Conservation (phyloP, 2,113 vertebrate species). For the Myanophis thanlyinensis region DNA sequence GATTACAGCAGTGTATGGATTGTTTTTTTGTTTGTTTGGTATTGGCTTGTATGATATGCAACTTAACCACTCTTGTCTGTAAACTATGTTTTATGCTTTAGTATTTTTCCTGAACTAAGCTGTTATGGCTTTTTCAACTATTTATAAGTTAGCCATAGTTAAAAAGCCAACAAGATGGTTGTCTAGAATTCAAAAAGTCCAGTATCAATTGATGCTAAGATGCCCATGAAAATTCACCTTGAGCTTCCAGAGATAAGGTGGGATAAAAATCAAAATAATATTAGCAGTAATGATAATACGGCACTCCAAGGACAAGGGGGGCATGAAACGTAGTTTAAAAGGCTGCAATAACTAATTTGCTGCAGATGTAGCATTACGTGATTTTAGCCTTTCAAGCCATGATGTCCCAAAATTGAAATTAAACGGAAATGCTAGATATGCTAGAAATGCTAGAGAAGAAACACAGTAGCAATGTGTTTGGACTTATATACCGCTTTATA, state of each 20-base stretch:
- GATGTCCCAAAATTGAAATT: neutral
- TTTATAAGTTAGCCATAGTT: neutral
- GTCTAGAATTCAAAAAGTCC: neutral
- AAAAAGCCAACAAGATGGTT: neutral
- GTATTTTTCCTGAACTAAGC: neutral
- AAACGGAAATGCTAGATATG: neutral
- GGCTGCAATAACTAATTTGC: slow-evolving; percentile 9
- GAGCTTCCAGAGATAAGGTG: neutral
- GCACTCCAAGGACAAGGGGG: neutral
- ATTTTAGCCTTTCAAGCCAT: neutral
- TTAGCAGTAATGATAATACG: neutral
- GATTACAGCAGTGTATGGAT: neutral
- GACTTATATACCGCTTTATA: neutral
- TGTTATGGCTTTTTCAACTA: neutral
- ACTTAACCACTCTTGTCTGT: neutral
- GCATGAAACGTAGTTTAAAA: neutral
- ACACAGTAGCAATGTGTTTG: neutral
- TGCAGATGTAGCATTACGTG: neutral
- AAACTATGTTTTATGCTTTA: neutral
- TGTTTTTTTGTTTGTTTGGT: neutral
- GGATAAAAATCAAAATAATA: neutral
- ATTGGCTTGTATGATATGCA: neutral
- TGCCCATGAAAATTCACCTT: neutral
- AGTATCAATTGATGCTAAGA: neutral
- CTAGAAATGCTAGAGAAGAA: neutral